phyloP scores from a whole-genome alignment of 2,113 vertebrate species.

The Brachyhypopomus occidentalis region DNA sequence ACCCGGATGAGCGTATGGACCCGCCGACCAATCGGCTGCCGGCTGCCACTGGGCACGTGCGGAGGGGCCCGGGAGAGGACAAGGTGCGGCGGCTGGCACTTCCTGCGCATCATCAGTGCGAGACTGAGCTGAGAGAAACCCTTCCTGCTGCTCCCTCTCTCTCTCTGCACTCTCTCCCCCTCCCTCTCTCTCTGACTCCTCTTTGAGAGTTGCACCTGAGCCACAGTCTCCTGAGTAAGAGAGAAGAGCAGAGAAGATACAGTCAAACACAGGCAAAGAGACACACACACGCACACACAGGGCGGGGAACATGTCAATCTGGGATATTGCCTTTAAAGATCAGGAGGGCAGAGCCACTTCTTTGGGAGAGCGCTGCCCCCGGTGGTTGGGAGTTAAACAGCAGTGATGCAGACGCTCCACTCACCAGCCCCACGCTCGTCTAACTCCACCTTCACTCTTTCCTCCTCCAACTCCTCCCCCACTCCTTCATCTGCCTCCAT shows the following conservation, averaged over 20 bases:
- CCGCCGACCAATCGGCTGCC: conserved; percentile 19
- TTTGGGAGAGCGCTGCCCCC: conserved; percentile 13
- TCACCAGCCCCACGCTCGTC: conserved; percentile 51
- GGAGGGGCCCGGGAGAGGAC: conserved; percentile 29
- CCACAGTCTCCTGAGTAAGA: conserved; percentile 58
- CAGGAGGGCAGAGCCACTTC: not conserved
- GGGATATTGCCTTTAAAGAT: conserved; percentile 14
- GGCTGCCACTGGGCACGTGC: conserved; percentile 65
- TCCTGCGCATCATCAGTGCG: conserved; percentile 7
- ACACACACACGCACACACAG: conserved; percentile 32
- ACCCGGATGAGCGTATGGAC: conserved; percentile 63
- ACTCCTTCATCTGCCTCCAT: conserved; percentile 74
- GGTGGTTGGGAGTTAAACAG: conserved; percentile 50
- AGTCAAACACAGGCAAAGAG: conserved; percentile 39
- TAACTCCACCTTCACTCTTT: conserved; percentile 49
- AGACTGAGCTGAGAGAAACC: conserved; percentile 27
- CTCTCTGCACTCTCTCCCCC: conserved; percentile 50
- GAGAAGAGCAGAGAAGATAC: conserved; percentile 44
- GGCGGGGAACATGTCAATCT: conserved; percentile 39
- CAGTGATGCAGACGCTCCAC: conserved; percentile 56
- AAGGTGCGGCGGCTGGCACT: not conserved
- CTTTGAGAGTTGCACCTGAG: conserved; percentile 46
- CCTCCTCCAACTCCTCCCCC: conserved; percentile 49
- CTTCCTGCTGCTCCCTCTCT: conserved; percentile 43
- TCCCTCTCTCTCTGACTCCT: conserved; percentile 38